Conservation (phyloP, 53 echinoderm and acorn worm genomes). For the Holothuria scabra region DNA sequence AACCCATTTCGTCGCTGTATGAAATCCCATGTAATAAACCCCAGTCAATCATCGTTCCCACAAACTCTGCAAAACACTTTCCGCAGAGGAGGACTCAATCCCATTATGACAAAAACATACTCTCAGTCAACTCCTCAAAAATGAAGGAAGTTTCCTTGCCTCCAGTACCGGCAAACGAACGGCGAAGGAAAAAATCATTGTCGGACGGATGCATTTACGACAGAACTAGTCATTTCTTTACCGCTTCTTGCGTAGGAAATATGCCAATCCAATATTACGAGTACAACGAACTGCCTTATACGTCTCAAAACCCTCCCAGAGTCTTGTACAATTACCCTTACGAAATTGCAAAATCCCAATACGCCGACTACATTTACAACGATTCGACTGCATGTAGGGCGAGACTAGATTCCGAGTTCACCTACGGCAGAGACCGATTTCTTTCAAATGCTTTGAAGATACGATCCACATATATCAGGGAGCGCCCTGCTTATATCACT, state of each 20-base stretch:
- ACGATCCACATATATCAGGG: not conserved
- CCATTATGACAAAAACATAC: not conserved
- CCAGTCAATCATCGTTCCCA: not conserved
- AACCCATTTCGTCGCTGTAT: not conserved
- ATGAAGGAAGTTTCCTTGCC: not conserved
- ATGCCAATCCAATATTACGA: no score
- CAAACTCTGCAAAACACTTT: not conserved
- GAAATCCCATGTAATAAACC: not conserved
- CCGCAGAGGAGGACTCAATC: not conserved
- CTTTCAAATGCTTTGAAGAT: slow-evolving; percentile 20
- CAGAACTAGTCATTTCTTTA: not conserved
- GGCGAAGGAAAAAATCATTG: not conserved
- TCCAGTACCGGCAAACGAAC: not conserved
- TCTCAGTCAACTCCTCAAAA: not conserved
- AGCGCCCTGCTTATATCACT: no score
- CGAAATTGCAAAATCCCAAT: not conserved
- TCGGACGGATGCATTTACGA: slow-evolving; percentile 12
- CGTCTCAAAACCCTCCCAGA: no score
- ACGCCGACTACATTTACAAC: not conserved
- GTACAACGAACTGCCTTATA: no score
- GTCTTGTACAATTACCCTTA: not conserved
- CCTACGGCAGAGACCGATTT: slow-evolving; percentile 22
- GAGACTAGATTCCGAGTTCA: slow-evolving; percentile 23
- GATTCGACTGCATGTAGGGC: not conserved
- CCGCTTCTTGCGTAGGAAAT: not conserved